These are phyloP conservation scores for Emydocephalus ijimae DNA, from an alignment of 2,113 vertebrate species.

Conservation along the genomic window DNA sequence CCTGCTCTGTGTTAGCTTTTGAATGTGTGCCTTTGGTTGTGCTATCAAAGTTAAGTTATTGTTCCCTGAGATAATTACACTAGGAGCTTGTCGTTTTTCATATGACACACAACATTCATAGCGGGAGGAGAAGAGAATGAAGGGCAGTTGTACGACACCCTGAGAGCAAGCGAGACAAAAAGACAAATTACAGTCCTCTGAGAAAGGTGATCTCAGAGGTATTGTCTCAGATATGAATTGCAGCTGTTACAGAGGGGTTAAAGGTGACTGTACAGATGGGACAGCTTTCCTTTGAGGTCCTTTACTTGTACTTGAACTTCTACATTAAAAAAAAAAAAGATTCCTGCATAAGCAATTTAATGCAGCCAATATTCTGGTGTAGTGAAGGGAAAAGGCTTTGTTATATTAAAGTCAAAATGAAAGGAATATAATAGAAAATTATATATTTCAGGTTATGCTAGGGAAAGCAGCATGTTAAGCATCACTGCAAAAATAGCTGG, in stretches of 20 bases:
- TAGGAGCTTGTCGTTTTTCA: background rate
- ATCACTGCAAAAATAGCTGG: constrained; percentile 59
- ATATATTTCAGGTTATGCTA: constrained; percentile 60
- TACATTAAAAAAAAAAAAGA: constrained; percentile 38
- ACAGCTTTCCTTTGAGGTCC: constrained; percentile 23
- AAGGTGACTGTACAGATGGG: constrained; percentile 8
- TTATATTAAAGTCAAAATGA: constrained; percentile 67
- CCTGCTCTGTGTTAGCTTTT: background rate
- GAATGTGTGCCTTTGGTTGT: background rate
- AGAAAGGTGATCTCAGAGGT: background rate
- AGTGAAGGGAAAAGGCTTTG: constrained; percentile 62
- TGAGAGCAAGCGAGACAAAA: background rate
- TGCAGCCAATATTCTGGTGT: constrained; percentile 56
- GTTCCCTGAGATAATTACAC: constrained; percentile 14
- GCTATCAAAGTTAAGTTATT: background rate
- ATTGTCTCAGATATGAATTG: constrained; percentile 24
- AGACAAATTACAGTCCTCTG: background rate
- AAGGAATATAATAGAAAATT: constrained; percentile 68
- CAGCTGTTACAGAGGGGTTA: rapidly evolving
- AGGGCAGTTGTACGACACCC: rapidly evolving
- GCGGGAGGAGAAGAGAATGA: background rate
- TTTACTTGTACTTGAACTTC: constrained; percentile 48
- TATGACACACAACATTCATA: background rate
- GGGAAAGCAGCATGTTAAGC: constrained; percentile 51
- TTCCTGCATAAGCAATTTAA: constrained; percentile 45